phyloP scores from a whole-genome alignment of 2,113 vertebrate genomes.

The Picathartes gymnocephalus region DNA sequence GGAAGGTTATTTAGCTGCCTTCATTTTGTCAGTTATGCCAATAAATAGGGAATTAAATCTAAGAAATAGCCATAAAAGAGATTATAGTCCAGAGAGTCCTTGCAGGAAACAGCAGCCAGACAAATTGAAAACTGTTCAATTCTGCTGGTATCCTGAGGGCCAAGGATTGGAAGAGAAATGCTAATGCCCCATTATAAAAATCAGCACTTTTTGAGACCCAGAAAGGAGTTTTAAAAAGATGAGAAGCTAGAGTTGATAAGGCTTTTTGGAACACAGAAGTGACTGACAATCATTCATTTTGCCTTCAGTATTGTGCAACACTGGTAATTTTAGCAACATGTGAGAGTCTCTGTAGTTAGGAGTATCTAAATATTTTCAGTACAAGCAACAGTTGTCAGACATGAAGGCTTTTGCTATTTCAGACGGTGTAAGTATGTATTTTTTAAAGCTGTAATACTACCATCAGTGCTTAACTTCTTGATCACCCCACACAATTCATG shows the following conservation, averaged over 20 bases:
- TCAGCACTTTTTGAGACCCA: not conserved
- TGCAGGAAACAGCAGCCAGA: not conserved
- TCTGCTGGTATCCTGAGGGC: not conserved
- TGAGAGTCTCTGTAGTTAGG: not conserved
- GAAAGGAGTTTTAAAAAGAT: not conserved
- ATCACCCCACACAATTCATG: not conserved
- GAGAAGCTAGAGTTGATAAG: not conserved
- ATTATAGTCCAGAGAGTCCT: not conserved
- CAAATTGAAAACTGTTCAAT: not conserved
- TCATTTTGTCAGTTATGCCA: no score
- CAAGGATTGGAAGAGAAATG: not conserved
- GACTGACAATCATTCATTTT: not conserved
- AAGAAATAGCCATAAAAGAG: not conserved
- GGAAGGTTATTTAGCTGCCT: no score
- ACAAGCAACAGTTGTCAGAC: not conserved
- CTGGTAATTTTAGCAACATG: conserved; percentile 4
- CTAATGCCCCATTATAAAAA: not conserved
- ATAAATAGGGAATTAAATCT: not conserved
- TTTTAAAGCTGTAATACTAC: not conserved
- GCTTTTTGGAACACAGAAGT: not conserved
- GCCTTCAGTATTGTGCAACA: not conserved
- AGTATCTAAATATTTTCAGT: conserved; percentile 34
- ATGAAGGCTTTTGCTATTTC: not conserved
- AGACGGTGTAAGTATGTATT: not conserved
- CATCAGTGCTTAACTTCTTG: not conserved